Conservation (phyloP, 1,140 invertebrate species). For the Microplitis demolitor region DNA sequence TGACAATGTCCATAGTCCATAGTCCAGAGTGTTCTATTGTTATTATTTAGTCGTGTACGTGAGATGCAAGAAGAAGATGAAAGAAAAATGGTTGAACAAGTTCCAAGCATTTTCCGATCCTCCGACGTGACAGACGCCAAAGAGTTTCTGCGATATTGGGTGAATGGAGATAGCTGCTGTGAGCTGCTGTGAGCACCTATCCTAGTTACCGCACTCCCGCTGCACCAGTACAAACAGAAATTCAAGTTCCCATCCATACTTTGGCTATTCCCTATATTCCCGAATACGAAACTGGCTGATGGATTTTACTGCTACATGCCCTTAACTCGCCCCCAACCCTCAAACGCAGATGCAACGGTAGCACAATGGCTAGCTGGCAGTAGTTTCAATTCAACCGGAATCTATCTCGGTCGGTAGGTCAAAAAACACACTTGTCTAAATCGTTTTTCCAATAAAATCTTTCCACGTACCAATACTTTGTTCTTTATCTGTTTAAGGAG, state of each 20-base stretch:
- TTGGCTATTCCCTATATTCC: background rate
- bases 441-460: constrained; percentile 19
- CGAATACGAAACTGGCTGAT: background rate
- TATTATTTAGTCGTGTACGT: constrained; percentile 11
- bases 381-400: constrained; percentile 10
- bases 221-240: too few relatives aligned
- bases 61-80: background rate
- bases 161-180: background rate
- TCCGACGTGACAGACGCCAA: constrained; percentile 18
- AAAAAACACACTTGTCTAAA: constrained; percentile 7
- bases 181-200: background rate
- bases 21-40: background rate
- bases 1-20: background rate
- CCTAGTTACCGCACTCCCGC: too few relatives aligned
- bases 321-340: background rate
- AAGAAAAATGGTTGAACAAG: constrained; percentile 5
- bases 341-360: background rate
- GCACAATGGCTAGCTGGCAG: background rate
- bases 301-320: constrained; percentile 11
- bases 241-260: background rate
- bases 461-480: constrained; percentile 10
- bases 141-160: constrained; percentile 16
- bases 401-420: constrained; percentile 26
- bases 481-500: constrained; percentile 11
- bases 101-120: constrained; percentile 9